Evolutionary conservation across 2,888 invertebrate species (phyloP).

Genomic region (Pandemis corylana): DNA sequence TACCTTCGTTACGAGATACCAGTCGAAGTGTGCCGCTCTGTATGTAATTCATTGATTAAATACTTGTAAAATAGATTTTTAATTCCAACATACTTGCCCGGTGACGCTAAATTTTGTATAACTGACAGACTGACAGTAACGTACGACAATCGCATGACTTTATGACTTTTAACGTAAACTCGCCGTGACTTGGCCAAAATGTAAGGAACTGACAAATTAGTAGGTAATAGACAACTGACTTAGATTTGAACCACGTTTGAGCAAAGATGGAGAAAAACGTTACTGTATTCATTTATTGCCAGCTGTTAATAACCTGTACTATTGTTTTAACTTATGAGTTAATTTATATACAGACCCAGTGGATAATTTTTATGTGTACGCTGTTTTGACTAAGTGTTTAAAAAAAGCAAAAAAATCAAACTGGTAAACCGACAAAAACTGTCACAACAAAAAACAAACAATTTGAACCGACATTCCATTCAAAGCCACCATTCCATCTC

Average conservation of each 20-base stretch:
- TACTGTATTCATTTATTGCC: neutral
- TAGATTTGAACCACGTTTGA: neutral
- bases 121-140: neutral
- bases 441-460: conserved; percentile 44
- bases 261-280: neutral
- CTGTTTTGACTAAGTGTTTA: neutral
- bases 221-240: neutral
- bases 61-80: conserved; percentile 42
- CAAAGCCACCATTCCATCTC: conserved; percentile 63
- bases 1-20: conserved; percentile 79
- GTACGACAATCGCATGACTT: neutral
- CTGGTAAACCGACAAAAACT: conserved; percentile 37
- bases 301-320: neutral
- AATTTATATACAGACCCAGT: neutral
- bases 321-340: neutral
- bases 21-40: conserved; percentile 54
- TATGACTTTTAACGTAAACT: neutral
- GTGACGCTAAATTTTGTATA: conserved; percentile 60
- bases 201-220: neutral
- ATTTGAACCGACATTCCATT: conserved; percentile 69
- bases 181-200: neutral
- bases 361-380: neutral
- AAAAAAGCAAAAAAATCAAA: conserved; percentile 21
- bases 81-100: conserved; percentile 52
- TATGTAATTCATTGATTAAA: conserved; percentile 67